Evolutionary conservation across 1,140 invertebrate genomes (phyloP).

Genomic region (Bombus cullumanus): DNA sequence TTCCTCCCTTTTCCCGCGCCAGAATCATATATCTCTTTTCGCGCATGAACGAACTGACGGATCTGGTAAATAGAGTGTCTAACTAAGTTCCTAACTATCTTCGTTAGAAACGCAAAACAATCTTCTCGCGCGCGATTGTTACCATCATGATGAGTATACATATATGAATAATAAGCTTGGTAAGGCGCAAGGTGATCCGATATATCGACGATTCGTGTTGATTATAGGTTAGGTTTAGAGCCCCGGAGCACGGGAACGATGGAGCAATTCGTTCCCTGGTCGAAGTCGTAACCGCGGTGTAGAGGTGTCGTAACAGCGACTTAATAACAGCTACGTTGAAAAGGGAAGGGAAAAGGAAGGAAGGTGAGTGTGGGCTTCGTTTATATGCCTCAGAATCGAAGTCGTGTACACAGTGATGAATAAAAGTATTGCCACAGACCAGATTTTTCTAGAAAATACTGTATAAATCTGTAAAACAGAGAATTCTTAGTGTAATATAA

Average conservation of each 20-base stretch:
- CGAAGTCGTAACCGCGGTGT: constrained; percentile 38
- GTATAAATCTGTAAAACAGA: background rate
- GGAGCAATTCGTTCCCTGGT: constrained; percentile 15
- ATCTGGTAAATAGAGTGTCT: constrained; percentile 4
- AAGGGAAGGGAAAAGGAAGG: constrained; percentile 66
- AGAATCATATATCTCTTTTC: background rate
- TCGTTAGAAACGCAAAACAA: background rate
- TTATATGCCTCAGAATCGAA: constrained; percentile 41
- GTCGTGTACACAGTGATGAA: background rate
- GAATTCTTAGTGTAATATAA: background rate
- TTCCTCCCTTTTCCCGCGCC: background rate
- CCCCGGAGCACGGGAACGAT: constrained; percentile 4
- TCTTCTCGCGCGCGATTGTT: constrained; percentile 3
- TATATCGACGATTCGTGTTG: constrained; percentile 33
- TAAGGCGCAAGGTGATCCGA: constrained; percentile 1
- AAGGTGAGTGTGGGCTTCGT: constrained; percentile 61
- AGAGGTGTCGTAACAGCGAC: constrained; percentile 51
- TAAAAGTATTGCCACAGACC: background rate
- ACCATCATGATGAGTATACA: background rate
- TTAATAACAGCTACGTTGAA: constrained; percentile 43
- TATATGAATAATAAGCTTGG: background rate
- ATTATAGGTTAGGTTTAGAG: constrained; percentile 10
- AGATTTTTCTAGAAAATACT: background rate
- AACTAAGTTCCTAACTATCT: background rate
- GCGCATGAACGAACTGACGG: background rate